Percentiles rank a stretch among this genome's conserved stretches.
phyloP scores from a whole-genome alignment of 1,140 invertebrate genomes.

The Belonocnema kinseyi region DNA sequence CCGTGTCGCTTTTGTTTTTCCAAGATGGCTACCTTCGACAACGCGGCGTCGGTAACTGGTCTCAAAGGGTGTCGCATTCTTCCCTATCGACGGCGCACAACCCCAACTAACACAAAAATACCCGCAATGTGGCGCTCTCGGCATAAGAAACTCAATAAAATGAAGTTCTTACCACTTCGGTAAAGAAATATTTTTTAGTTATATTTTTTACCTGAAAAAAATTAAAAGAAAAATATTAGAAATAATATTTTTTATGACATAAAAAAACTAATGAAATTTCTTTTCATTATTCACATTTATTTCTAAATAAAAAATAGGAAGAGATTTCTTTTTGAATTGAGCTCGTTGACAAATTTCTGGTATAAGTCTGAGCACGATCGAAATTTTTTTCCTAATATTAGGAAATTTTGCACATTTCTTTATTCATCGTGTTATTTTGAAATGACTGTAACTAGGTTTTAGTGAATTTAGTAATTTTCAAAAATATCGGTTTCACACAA shows the following conservation, averaged over 20 bases:
- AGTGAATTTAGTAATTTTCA: no score
- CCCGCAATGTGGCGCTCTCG: slow-evolving; percentile 3
- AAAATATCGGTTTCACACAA: not conserved
- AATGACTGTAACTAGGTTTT: no score
- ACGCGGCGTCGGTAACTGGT: slow-evolving; percentile 51
- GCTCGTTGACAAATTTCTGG: no score
- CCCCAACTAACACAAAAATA: not conserved
- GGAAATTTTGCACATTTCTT: no score
- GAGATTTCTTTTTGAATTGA: no score
- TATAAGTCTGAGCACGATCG: not conserved
- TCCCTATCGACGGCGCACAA: slow-evolving; percentile 57
- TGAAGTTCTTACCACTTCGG: not conserved
- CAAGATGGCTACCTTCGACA: slow-evolving; percentile 64
- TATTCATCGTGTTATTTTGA: no score
- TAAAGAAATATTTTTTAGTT: not conserved
- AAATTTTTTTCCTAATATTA: not conserved
- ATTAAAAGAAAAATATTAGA: not conserved
- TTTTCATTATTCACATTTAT: not conserved
- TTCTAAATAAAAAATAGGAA: no score
- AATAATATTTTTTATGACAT: not conserved
- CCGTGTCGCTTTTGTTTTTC: slow-evolving; percentile 62
- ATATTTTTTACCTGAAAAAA: not conserved
- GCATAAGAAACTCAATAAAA: not conserved
- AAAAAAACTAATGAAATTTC: not conserved
- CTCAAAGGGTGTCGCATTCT: slow-evolving; percentile 51